phyloP scores from a whole-genome alignment of 2,888 invertebrate species.

The Sminthurinus aureus region DNA sequence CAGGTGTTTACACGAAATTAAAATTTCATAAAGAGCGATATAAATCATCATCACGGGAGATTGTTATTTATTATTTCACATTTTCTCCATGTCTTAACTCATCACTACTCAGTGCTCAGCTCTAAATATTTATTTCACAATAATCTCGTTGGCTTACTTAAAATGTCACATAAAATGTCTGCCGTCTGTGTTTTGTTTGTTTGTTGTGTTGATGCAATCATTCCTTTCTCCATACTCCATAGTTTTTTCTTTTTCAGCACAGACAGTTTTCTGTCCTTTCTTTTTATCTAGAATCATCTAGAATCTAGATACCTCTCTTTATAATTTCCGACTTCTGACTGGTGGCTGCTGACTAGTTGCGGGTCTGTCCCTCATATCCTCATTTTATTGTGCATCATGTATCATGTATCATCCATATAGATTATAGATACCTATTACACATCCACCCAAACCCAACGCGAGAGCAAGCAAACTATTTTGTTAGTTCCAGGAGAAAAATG shows the following conservation, averaged over 20 bases:
- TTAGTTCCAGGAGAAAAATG: no score
- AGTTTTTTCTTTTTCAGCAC: not conserved
- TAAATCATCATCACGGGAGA: conserved; percentile 2
- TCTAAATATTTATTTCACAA: not conserved
- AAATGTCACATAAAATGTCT: not conserved
- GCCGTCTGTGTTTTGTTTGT: no score
- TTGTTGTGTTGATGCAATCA: not conserved
- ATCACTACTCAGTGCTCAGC: no score
- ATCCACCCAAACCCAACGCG: no score
- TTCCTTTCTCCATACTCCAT: not conserved
- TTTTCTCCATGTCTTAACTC: no score
- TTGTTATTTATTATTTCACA: conserved; percentile 7
- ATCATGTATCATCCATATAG: no score
- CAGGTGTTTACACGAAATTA: not conserved
- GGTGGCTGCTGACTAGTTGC: no score
- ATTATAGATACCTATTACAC: no score
- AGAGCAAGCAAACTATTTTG: no score
- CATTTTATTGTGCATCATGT: no score
- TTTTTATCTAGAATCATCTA: not conserved
- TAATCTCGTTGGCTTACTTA: not conserved
- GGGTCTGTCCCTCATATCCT: no score
- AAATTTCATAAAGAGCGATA: not conserved
- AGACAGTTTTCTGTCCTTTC: not conserved
- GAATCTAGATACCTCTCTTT: not conserved
- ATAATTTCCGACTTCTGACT: not conserved